Conservation (phyloP, 2,113 vertebrate species). For the Rattus norvegicus region DNA sequence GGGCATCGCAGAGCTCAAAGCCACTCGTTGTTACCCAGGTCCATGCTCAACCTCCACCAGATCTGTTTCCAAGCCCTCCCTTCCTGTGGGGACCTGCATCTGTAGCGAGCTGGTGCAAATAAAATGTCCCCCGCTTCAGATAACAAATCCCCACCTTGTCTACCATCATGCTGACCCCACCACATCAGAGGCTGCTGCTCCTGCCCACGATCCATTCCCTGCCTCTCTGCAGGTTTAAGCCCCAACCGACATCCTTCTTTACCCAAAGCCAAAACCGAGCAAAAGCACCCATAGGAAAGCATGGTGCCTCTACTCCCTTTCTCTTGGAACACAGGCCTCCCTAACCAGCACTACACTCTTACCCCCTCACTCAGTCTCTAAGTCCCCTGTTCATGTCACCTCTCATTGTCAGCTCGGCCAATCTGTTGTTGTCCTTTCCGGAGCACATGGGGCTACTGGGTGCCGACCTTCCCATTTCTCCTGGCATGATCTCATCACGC, state of each 20-base stretch:
- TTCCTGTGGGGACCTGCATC: background rate
- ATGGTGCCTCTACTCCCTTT: background rate
- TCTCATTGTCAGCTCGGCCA: background rate
- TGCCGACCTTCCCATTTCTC: background rate
- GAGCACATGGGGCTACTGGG: background rate
- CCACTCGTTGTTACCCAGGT: background rate
- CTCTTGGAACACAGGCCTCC: background rate
- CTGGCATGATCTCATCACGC: background rate
- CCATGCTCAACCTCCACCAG: background rate
- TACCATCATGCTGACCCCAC: background rate
- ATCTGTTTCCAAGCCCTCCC: background rate
- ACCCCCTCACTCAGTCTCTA: background rate
- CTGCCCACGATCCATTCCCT: background rate
- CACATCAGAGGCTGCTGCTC: background rate
- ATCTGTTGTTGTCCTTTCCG: background rate
- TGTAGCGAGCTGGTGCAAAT: background rate
- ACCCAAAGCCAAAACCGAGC: background rate
- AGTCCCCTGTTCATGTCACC: background rate
- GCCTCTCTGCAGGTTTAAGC: background rate
- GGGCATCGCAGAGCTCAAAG: background rate
- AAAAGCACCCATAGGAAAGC: background rate
- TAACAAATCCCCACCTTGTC: background rate
- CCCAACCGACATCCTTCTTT: background rate
- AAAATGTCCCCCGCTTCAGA: background rate
- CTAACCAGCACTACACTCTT: background rate